These are phyloP conservation scores for Neoaliturus tenellus DNA, from an alignment of 2,888 invertebrate genomes.

Conservation along the genomic window DNA sequence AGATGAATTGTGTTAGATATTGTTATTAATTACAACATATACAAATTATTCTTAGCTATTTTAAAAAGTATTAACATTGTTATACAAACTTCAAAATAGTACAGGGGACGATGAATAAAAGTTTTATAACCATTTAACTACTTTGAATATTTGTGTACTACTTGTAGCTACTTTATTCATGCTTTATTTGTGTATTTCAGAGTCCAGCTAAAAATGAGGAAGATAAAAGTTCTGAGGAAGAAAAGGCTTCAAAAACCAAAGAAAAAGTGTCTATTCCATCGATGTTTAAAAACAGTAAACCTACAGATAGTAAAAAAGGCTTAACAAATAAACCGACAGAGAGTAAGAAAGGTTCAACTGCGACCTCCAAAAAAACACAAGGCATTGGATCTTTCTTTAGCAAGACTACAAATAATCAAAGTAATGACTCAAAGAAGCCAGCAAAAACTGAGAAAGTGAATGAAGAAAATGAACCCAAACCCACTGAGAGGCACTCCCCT, in stretches of 20 bases:
- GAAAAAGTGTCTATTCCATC: constrained; percentile 13
- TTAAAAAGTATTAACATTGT: no score
- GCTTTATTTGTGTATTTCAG: neutral
- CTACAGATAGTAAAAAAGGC: neutral
- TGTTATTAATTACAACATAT: no score
- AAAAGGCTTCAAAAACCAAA: neutral
- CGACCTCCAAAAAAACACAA: neutral
- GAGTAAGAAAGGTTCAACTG: neutral
- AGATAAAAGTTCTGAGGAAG: neutral
- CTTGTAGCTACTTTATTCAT: no score
- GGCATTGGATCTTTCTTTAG: constrained; percentile 21
- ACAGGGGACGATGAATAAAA: no score
- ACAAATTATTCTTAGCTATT: no score
- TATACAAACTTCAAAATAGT: no score
- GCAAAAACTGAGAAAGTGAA: neutral
- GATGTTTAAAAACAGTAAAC: constrained; percentile 21
- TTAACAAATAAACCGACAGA: neutral
- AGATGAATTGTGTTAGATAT: no score
- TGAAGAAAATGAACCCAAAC: neutral
- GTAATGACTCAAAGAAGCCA: neutral
- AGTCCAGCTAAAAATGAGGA: neutral
- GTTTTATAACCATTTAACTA: no score
- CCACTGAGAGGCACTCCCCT: neutral
- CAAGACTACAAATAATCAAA: neutral
- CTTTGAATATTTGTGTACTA: no score